Evolutionary conservation across 2,888 invertebrate genomes (phyloP).

Genomic region (Branchipolynoe longqiensis): DNA sequence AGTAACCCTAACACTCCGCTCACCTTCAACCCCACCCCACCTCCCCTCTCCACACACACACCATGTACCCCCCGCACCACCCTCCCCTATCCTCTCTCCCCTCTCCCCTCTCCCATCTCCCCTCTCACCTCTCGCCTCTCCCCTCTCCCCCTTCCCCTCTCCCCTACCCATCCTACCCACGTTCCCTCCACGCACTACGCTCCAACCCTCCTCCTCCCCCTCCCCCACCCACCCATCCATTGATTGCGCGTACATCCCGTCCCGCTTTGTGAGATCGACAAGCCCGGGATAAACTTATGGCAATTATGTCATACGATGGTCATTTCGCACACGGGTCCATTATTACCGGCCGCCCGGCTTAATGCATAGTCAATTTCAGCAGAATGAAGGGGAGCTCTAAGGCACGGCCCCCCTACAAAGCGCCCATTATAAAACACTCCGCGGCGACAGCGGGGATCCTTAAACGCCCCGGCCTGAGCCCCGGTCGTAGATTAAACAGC

Average conservation of each 20-base stretch:
- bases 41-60: too few relatives aligned
- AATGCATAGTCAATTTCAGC: constrained; percentile 47
- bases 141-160: background rate
- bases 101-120: background rate
- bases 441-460: too few relatives aligned
- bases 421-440: too few relatives aligned
- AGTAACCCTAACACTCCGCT: background rate
- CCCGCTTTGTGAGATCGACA: constrained; percentile 43
- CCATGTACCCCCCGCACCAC: background rate
- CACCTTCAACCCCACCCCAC: background rate
- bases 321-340: constrained; percentile 29
- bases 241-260: constrained; percentile 15
- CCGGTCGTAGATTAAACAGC: too few relatives aligned
- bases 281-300: constrained; percentile 35
- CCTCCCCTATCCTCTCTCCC: background rate
- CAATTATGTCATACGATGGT: constrained; percentile 27
- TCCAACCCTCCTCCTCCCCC: background rate
- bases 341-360: constrained; percentile 8
- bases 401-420: too few relatives aligned
- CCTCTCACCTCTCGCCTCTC: background rate
- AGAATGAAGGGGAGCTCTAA: background rate
- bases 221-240: background rate
- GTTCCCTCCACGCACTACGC: background rate
- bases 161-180: background rate
- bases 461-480: too few relatives aligned